Base-by-base conservation (phyloP, 1,140 invertebrate genomes). In the Lordiphosa stackelbergi region DNA sequence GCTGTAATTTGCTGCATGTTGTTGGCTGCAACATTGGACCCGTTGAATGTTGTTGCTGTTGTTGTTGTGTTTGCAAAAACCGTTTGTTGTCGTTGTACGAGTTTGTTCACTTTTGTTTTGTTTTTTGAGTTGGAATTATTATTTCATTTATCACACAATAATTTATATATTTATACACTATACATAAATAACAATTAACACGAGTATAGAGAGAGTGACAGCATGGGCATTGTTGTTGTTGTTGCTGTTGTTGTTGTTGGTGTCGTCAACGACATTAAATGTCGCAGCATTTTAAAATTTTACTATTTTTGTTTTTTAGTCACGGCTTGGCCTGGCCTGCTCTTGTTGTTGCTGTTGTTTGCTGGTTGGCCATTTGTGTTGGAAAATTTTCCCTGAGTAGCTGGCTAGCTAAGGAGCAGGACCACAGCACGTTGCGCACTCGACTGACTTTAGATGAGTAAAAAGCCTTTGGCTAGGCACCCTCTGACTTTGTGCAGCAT, bases 111-210 rank as follows among this genome's bases (percentile, higher is more conserved):
- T 53, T 71, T 71, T 59, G 45, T 58, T 71, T 42, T 46, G 72
- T 53, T 37, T 62, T 62, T 38, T 51, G 5, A 24, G 48, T 40
- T 24, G 36, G 31, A 38, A 48, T 49, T 38, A 66, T 64, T 49
- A 55, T 45, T 66, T 68, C 68, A 31, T 69, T 62, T 79, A 79
- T 79, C 75, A 81, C 74, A 78, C 74, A 66, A 58, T 31, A 70
- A 56, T 69, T 68, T 78, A 62, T 81, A 81, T 31, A 7, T 31
- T 31, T 74, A 81, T 70, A 74, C 66, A 78, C 75, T 66, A 70
- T 81, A 78, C 75, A 81, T 79, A 81, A 74, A 73, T 79, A 79
- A 79, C 74, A 79, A 81, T 81, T 79, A 81, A 55, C 66, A 81
- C 71, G 64, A 31, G 64, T 68, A 66, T 65, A 56, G 64, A 59